phyloP scores from a whole-genome alignment of 2,797 vertebrate species.

The Hipposideros larvatus region DNA sequence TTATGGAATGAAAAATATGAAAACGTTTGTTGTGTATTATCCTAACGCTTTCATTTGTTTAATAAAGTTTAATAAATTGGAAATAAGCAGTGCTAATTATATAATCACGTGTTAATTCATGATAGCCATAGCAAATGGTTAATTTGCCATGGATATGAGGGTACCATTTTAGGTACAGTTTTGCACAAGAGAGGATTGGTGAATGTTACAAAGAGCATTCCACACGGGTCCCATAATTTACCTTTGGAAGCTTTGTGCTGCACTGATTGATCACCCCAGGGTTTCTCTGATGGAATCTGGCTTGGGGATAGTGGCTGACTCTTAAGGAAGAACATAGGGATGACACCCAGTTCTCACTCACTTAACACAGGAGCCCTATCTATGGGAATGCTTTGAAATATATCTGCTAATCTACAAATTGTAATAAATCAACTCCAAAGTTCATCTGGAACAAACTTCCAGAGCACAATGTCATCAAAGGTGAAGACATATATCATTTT shows the following conservation, averaged over 20 bases:
- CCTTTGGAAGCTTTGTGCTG: background rate
- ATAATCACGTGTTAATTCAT: background rate
- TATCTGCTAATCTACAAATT: background rate
- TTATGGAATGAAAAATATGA: background rate
- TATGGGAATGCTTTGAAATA: background rate
- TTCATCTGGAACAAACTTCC: slow-evolving; percentile 1
- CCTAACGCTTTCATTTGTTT: background rate
- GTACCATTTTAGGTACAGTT: background rate
- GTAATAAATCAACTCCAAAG: slow-evolving; percentile 49
- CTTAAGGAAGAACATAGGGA: background rate
- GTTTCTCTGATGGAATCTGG: background rate
- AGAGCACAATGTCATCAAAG: background rate
- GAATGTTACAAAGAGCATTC: background rate
- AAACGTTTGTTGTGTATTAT: slow-evolving; percentile 18
- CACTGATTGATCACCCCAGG: background rate
- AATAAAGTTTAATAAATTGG: background rate
- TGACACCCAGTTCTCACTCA: background rate
- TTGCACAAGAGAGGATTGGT: background rate
- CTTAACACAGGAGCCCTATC: background rate
- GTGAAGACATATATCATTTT: background rate
- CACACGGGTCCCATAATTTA: background rate
- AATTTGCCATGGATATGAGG: background rate
- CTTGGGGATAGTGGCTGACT: background rate
- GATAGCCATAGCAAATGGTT: background rate
- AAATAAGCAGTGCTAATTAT: background rate